Percentiles rank a stretch among this genome's conserved stretches.
Evolutionary conservation across 2,113 vertebrate genomes (phyloP).

Genomic region (Nettapus auritus): DNA sequence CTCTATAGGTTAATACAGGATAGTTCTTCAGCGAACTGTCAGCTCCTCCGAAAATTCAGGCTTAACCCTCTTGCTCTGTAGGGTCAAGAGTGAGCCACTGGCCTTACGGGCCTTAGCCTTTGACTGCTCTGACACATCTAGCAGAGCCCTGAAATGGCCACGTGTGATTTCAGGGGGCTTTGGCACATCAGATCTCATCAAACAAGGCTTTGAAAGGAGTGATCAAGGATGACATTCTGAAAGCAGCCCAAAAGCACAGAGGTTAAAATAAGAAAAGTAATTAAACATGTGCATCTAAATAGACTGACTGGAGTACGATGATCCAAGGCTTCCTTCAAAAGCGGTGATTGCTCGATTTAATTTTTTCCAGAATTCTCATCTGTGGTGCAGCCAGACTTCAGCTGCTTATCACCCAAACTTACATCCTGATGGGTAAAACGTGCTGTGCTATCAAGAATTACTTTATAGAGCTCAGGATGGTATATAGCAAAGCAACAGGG

Average conservation of each 20-base stretch:
- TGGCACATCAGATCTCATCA: not conserved
- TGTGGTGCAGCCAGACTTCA: not conserved
- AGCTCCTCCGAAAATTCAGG: not conserved
- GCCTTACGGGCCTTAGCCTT: not conserved
- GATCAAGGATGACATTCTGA: not conserved
- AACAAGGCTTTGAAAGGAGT: not conserved
- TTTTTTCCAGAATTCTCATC: not conserved
- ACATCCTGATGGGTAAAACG: not conserved
- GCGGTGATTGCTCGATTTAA: not conserved
- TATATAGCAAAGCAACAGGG: not conserved
- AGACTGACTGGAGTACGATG: not conserved
- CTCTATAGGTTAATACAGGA: not conserved
- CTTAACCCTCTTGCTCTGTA: not conserved
- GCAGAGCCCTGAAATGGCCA: not conserved
- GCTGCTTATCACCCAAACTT: not conserved
- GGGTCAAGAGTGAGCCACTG: not conserved
- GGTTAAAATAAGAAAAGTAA: not conserved
- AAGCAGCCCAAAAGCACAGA: not conserved
- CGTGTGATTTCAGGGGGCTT: not conserved
- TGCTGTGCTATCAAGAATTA: not conserved
- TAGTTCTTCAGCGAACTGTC: not conserved
- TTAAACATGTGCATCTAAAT: not conserved
- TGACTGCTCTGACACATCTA: not conserved
- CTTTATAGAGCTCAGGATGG: not conserved
- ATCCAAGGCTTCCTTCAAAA: not conserved